These are phyloP conservation scores for Hyppa rectilinea DNA, from an alignment of 2,888 invertebrate genomes.

Conservation along the genomic window DNA sequence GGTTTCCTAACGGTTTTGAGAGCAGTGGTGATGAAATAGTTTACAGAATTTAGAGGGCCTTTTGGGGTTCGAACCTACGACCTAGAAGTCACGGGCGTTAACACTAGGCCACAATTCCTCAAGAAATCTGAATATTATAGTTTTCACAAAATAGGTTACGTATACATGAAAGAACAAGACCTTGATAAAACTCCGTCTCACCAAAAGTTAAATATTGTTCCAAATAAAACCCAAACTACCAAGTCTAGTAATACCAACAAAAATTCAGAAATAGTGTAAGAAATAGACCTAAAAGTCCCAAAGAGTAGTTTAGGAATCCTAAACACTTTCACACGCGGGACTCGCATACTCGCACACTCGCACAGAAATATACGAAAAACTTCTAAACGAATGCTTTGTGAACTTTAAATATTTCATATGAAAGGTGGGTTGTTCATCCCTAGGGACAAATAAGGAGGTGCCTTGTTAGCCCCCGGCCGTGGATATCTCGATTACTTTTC, in stretches of 20 bases:
- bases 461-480: slow-evolving; percentile 60
- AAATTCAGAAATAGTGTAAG: background rate
- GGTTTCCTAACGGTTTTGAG: no score
- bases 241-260: background rate
- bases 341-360: no score
- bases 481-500: slow-evolving; percentile 73
- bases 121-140: background rate
- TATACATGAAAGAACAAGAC: background rate
- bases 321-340: slow-evolving; percentile 37
- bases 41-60: no score
- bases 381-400: slow-evolving; percentile 47
- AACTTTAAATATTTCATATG: slow-evolving; percentile 63
- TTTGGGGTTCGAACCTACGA: no score
- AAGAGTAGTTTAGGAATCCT: slow-evolving; percentile 34
- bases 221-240: slow-evolving; percentile 6
- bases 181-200: background rate
- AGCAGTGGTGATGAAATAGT: no score
- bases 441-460: slow-evolving; percentile 71
- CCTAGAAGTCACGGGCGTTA: no score
- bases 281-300: slow-evolving; percentile 23
- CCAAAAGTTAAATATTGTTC: slow-evolving; percentile 18
- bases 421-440: slow-evolving; percentile 57
- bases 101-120: no score
- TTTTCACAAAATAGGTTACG: background rate
- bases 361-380: slow-evolving; percentile 36